phyloP scores from a whole-genome alignment of 2,888 invertebrate species.

The Chloromyia formosa region DNA sequence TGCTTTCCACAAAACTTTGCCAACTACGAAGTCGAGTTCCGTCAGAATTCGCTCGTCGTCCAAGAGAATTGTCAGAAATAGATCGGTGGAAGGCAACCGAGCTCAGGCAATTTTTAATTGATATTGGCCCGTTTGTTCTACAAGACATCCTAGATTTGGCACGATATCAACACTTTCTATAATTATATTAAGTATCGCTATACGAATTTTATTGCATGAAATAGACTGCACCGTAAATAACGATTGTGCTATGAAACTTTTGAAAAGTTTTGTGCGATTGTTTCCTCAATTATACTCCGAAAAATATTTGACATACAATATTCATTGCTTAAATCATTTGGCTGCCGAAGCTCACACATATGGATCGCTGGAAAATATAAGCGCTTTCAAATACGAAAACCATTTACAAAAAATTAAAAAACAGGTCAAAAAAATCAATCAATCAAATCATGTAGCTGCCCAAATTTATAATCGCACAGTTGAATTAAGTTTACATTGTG shows the following conservation, averaged over 20 bases:
- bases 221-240: conserved; percentile 32
- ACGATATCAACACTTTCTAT: neutral
- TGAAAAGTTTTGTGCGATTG: conserved; percentile 23
- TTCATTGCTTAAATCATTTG: conserved; percentile 45
- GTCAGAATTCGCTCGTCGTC: too few species aligned
- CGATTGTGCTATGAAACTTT: neutral
- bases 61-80: too few species aligned
- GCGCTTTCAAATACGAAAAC: conserved; percentile 46
- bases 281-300: conserved; percentile 45
- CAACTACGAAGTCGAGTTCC: too few species aligned
- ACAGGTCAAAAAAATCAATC: conserved; percentile 36
- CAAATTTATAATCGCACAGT: conserved; percentile 23
- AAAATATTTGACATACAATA: conserved; percentile 44
- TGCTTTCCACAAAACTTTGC: too few species aligned
- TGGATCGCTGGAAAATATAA: conserved; percentile 42
- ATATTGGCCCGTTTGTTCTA: neutral
- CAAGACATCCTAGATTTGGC: neutral
- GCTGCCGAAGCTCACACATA: conserved; percentile 34
- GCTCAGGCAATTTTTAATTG: too few species aligned
- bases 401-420: conserved; percentile 41
- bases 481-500: conserved; percentile 32
- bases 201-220: neutral
- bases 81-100: too few species aligned
- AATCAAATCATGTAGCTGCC: neutral
- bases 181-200: neutral